Evolutionary conservation across 2,113 vertebrate genomes (phyloP).

Genomic region (Ginglymostoma cirratum): DNA sequence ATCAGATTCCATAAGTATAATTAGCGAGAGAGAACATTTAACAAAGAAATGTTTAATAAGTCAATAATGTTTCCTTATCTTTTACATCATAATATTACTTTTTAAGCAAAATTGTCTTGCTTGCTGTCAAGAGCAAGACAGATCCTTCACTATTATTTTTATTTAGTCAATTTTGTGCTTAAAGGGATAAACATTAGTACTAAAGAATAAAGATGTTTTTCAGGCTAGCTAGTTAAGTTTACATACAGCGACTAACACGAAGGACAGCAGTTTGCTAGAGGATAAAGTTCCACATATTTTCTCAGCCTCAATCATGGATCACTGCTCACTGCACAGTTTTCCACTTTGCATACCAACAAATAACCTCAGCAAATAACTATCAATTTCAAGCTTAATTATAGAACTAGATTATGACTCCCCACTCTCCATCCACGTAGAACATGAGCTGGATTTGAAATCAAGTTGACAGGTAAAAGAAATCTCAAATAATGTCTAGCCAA

Average conservation of each 20-base stretch:
- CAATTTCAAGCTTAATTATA: not conserved
- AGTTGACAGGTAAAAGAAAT: not conserved
- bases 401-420: not conserved
- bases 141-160: not conserved
- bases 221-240: not conserved
- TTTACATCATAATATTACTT: not conserved
- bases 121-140: not conserved
- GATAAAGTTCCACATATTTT: not conserved
- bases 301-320: not conserved
- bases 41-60: not conserved
- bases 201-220: not conserved
- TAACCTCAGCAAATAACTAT: not conserved
- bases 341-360: not conserved
- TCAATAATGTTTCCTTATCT: not conserved
- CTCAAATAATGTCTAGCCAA: not conserved
- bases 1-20: constrained; percentile 23
- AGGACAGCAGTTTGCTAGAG: not conserved
- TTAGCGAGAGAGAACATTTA: not conserved
- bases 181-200: not conserved
- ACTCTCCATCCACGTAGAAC: not conserved
- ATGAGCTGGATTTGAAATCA: not conserved
- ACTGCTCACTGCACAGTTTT: not conserved
- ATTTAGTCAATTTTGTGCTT: not conserved
- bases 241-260: not conserved
- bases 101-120: not conserved